Base-by-base conservation (phyloP, 1,140 invertebrate species). In the Apis florea region DNA sequence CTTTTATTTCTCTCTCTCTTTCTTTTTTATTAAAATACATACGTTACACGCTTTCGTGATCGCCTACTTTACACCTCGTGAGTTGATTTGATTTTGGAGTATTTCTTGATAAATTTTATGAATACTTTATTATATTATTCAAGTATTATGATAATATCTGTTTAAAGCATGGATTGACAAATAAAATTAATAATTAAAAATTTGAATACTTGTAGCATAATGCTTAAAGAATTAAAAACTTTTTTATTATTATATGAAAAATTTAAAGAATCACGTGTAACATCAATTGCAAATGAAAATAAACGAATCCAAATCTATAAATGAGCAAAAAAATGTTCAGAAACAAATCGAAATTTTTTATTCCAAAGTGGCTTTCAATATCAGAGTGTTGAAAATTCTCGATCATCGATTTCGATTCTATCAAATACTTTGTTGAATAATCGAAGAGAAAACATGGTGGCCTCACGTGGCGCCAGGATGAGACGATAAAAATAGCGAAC, bases 401-500 rank as follows among this genome's bases (percentile, higher is more conserved):
- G 21, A n/a, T 21, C 31, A n/a, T 54, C 24, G 13, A 13, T 10
- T 47, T 61, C 51, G 69, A 53, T 40, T 47, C 17, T 19, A 12
- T 8, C 21, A 17, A 31, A 19, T 15, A 61, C 10, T 40, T 4
- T 6, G 24, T 56, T 40, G 72, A 74, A 61, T 49, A 49, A 61
- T 61, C 58, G 17, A 51, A 49, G 40, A n/a, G 19, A 26, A 31
- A 59, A 74, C n/a, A 49, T 61, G 15, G 40, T n/a, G n/a, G 6
- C 40, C n/a, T n/a, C 11, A 40, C 31, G n/a, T 49, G n/a, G 58
- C 58, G 72, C 24, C 72, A 40, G 31, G 58, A 1, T n/a, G 47
- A 49, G 40, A 15, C 72, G 61, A 49, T 53, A 76, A 67, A 76
- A 67, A 76, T 66, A 76, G 74, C 49, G 47, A 56, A 6, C 13